phyloP scores from a whole-genome alignment of 2,113 vertebrate species.

The Astur gentilis region DNA sequence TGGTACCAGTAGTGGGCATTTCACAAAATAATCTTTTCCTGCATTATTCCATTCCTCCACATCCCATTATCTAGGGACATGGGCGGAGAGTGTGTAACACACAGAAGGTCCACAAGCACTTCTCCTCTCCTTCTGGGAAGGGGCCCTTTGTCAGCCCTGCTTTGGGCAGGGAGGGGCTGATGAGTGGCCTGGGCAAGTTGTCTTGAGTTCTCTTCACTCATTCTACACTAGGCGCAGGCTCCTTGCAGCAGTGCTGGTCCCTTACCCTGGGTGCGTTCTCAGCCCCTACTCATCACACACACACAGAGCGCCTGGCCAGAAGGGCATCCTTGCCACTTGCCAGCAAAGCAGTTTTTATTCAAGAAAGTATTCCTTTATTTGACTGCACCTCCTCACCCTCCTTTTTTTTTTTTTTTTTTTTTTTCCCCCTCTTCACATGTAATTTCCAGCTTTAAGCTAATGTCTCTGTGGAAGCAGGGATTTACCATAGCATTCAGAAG shows the following conservation, averaged over 20 bases:
- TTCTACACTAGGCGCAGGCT: accelerated
- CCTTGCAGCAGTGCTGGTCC: background rate
- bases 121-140: background rate
- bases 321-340: background rate
- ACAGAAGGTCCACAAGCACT: background rate
- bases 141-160: background rate
- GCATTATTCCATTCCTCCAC: background rate
- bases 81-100: accelerated
- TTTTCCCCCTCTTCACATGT: no score
- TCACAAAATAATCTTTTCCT: background rate
- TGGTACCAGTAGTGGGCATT: background rate
- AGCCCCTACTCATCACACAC: background rate
- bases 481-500: background rate
- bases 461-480: background rate
- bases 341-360: background rate
- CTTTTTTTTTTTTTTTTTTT: no score
- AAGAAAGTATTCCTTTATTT: background rate
- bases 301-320: background rate
- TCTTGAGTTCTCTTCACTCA: background rate
- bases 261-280: background rate
- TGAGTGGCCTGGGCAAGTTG: background rate
- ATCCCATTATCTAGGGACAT: accelerated
- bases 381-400: background rate
- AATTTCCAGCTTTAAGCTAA: background rate
- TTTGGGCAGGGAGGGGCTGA: background rate